A percentile compares a stretch with the other conserved stretches of the same genome.
These are phyloP conservation scores for Andrena fulva DNA, from an alignment of 2,888 invertebrate species.

Conservation along the genomic window DNA sequence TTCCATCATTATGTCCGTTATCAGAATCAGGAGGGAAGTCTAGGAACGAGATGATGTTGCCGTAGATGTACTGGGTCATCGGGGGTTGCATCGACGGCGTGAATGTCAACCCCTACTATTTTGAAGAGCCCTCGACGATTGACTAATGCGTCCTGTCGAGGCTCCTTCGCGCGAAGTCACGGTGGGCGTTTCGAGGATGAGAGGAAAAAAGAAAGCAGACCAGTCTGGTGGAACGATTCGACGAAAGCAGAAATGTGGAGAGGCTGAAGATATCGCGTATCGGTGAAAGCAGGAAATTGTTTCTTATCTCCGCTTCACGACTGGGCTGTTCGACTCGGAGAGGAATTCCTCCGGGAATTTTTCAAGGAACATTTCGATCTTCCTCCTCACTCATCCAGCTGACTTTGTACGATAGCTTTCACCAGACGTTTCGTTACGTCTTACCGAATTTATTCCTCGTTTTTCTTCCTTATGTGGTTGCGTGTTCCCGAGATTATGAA, in stretches of 20 bases:
- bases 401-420: constrained; percentile 27
- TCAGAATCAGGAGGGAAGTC: not conserved
- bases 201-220: not conserved
- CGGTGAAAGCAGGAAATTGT: constrained; percentile 42
- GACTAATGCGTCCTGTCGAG: not conserved
- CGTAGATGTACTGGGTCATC: constrained; percentile 5
- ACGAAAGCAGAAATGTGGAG: not conserved
- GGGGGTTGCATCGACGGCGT: not conserved
- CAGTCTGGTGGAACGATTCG: not conserved
- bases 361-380: constrained; percentile 9
- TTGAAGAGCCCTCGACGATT: not conserved
- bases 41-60: not conserved
- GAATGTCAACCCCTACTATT: not conserved
- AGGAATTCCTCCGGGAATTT: not conserved
- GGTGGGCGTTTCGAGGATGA: not conserved
- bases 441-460: constrained; percentile 21
- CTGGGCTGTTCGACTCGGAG: not conserved
- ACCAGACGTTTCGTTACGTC: not conserved
- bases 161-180: not conserved
- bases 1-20: constrained; percentile 12
- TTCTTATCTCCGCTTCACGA: constrained; percentile 36
- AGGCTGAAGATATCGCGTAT: constrained; percentile 11
- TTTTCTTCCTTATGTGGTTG: not conserved
- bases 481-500: not conserved
- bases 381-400: not conserved